Conservation (phyloP, 2,888 invertebrate genomes). For the Muscina levida region DNA sequence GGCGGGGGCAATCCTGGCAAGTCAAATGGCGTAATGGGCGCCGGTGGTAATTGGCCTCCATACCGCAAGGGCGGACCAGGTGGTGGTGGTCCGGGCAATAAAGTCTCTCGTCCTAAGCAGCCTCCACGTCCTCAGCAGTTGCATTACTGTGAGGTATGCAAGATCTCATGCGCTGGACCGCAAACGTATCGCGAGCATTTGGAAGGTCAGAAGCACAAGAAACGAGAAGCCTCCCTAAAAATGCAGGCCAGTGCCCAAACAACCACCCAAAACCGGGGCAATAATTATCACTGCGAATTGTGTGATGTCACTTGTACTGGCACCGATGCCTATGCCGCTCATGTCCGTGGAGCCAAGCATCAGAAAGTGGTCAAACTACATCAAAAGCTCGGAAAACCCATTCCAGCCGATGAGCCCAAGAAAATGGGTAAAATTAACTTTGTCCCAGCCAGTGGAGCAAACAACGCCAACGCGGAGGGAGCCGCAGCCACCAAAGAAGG, state of each 20-base stretch:
- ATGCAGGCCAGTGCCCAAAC: constrained; percentile 85
- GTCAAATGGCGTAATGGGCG: constrained; percentile 68
- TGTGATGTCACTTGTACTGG: constrained; percentile 99
- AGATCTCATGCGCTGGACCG: constrained; percentile 97
- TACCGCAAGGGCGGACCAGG: constrained; percentile 81
- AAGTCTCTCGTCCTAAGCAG: constrained; percentile 80
- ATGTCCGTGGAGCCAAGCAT: constrained; percentile 98
- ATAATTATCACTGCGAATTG: constrained; percentile 91
- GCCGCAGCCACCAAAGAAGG: constrained; percentile 68
- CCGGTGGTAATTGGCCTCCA: constrained; percentile 80
- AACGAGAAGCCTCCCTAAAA: constrained; percentile 94
- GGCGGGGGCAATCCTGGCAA: constrained; percentile 73
- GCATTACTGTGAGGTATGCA: constrained; percentile 99
- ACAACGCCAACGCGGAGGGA: constrained; percentile 57
- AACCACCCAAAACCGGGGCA: constrained; percentile 83
- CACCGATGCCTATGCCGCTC: constrained; percentile 98
- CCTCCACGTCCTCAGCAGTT: constrained; percentile 95
- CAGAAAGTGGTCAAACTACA: constrained; percentile 98
- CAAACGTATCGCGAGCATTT: constrained; percentile 97
- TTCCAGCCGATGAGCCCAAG: constrained; percentile 96
- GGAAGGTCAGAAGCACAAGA: constrained; percentile 99
- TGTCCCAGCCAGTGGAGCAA: constrained; percentile 77
- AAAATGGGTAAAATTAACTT: constrained; percentile 84
- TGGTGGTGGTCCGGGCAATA: constrained; percentile 65
- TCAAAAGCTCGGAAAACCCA: constrained; percentile 98